Percentiles rank a stretch among this genome's conserved stretches.
Conservation (phyloP, 1,140 invertebrate species). For the Prorops nasuta region DNA sequence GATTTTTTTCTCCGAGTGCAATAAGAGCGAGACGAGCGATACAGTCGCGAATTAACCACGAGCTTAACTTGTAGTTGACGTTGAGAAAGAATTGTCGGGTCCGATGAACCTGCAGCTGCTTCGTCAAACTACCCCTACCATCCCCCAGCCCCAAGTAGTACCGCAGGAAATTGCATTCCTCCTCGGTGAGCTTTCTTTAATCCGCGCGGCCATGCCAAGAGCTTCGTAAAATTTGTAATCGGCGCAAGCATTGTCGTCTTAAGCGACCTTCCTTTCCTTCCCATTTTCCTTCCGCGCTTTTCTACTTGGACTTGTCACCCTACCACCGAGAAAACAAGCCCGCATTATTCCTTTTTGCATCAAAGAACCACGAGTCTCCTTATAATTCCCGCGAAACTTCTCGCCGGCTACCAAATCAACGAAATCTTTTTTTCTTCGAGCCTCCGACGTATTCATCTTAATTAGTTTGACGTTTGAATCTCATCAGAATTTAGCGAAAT, state of each 20-base stretch:
- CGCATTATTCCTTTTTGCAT: background rate
- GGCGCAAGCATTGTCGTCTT: conserved; percentile 16
- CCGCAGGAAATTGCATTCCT: conserved; percentile 31
- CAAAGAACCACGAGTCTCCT: background rate
- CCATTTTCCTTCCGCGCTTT: background rate
- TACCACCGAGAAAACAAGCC: background rate
- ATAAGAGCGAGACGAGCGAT: background rate
- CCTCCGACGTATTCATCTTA: background rate
- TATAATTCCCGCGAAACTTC: no score
- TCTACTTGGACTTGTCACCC: background rate
- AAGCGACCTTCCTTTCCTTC: conserved; percentile 3
- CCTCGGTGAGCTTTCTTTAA: conserved; percentile 22
- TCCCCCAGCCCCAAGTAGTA: no score
- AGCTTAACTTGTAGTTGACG: no score
- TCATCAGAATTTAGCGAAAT: background rate
- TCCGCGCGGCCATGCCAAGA: background rate
- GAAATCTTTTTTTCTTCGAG: no score
- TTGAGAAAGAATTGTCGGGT: no score
- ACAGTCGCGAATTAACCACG: background rate
- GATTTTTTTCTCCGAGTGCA: background rate
- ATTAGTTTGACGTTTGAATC: background rate
- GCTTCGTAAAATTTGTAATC: conserved; percentile 25
- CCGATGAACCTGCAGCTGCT: no score
- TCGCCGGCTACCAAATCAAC: no score
- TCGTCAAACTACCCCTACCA: no score